Conservation (phyloP, 2,888 invertebrate species). For the Drosophila infuscata region DNA sequence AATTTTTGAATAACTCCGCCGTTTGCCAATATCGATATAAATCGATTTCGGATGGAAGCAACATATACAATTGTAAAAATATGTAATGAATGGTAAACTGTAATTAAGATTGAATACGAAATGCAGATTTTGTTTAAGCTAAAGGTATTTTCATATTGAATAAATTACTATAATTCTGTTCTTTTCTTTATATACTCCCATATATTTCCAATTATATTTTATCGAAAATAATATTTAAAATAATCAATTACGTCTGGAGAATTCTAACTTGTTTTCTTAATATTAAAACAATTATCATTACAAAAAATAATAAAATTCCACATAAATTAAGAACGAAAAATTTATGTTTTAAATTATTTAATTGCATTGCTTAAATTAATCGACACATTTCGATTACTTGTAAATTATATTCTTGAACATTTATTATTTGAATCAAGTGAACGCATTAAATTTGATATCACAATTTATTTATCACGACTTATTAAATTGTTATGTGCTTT, state of each 20-base stretch:
- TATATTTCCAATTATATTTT: background rate
- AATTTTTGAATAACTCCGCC: background rate
- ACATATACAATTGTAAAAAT: too few relatives aligned
- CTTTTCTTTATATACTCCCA: background rate
- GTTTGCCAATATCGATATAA: background rate
- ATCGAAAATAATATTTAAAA: background rate
- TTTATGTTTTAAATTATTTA: background rate
- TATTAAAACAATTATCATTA: background rate
- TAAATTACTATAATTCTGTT: background rate
- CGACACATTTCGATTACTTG: background rate
- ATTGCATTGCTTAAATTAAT: background rate
- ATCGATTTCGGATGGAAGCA: background rate
- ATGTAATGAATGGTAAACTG: too few relatives aligned
- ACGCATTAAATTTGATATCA: slow-evolving; percentile 9
- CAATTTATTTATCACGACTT: slow-evolving; percentile 33
- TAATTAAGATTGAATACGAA: background rate
- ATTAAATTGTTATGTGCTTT: slow-evolving; percentile 46
- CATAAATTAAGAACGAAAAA: background rate
- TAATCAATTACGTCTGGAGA: background rate
- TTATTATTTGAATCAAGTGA: slow-evolving; percentile 17
- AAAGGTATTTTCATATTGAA: background rate
- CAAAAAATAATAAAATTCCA: background rate
- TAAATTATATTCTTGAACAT: slow-evolving; percentile 7
- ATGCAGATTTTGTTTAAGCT: background rate
- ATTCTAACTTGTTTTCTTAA: background rate